Percentiles rank a stretch among this genome's conserved stretches.
phyloP scores from a whole-genome alignment of 2,797 vertebrate species.

The Oreochromis mossambicus region DNA sequence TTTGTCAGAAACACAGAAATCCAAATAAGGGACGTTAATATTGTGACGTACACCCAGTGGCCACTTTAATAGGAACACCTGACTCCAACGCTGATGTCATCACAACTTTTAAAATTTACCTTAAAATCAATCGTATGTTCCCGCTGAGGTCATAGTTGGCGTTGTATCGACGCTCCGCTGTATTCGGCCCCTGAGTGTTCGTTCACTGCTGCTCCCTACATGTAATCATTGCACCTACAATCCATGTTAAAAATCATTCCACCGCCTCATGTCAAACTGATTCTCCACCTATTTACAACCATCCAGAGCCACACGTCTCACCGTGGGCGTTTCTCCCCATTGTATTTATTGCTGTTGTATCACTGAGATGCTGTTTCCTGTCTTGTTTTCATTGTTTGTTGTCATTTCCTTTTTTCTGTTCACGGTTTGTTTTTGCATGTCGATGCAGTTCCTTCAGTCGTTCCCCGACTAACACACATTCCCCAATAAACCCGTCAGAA shows the following conservation, averaged over 20 bases:
- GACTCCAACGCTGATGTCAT: fast-evolving
- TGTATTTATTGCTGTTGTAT: not conserved
- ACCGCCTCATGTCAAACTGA: not conserved
- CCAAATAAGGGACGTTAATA: not conserved
- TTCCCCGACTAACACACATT: conserved; percentile 53
- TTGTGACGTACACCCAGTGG: not conserved
- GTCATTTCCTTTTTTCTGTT: conserved; percentile 35
- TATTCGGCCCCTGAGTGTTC: not conserved
- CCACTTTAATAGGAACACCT: not conserved
- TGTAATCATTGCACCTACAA: fast-evolving
- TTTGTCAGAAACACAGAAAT: not conserved
- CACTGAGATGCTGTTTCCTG: not conserved
- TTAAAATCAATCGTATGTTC: fast-evolving
- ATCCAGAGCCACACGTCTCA: not conserved
- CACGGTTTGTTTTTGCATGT: conserved; percentile 65
- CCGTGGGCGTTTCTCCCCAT: not conserved
- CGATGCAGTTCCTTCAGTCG: conserved; percentile 31
- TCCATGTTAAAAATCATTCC: not conserved
- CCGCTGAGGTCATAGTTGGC: not conserved
- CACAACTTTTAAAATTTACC: not conserved
- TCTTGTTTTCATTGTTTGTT: conserved; percentile 20
- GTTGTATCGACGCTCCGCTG: fast-evolving
- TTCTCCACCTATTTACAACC: not conserved
- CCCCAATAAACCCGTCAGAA: conserved; percentile 58
- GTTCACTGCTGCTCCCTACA: not conserved